Base-by-base conservation (phyloP, 2,797 vertebrate species). In the Fistularia commersonii region DNA sequence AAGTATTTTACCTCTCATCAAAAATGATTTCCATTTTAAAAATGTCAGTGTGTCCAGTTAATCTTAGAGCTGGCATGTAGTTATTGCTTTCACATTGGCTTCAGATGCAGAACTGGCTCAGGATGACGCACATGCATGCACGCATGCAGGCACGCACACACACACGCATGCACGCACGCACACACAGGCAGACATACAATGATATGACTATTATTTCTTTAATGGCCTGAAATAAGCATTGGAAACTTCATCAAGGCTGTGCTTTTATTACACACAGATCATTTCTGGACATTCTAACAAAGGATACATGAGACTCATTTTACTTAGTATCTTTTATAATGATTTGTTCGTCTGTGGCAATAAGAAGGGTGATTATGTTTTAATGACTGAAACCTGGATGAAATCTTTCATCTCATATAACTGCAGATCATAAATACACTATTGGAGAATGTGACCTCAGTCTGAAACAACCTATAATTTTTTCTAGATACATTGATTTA, bases 161-260 rank as follows among this genome's bases (percentile, higher is more conserved):
- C 23, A 23, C 23, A 23, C 23, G 4, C 23, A 23, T 4, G 4
- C 23, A 23, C 23, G 4, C 23, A 23, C 23, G 4, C 23, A 23
- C 23, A 23, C 23, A 23, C 23, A 23, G 8, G 52, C 31, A 50
- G 31, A 39, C 47, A 40, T 31, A 62, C 31, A 23, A 1, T 39
- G 5, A 43, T 32, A 65, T 39, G 34, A 9, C 45, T 56, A 31
- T 52, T 68, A 52, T 3, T 38, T 60, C 11, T n/a, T 11, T 46
- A 2, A 31, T 60, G 47, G 48, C 55, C 62, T 54, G 8, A 14
- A 58, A 54, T 69, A 9, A 75, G 59, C 55, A 36, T 34, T 34
- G 8, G 12, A n/a, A 32, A 46, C 41, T 37, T 34, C 1, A 5
- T 36, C 48, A 46, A 38, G 35, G 32, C 31, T 46, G 1, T 48